Evolutionary conservation across 37 sponge, comb jelly and placozoan genomes (phyloP), one percentile per base, ranked within the genome.

Genomic region (Geodia barretti): DNA sequence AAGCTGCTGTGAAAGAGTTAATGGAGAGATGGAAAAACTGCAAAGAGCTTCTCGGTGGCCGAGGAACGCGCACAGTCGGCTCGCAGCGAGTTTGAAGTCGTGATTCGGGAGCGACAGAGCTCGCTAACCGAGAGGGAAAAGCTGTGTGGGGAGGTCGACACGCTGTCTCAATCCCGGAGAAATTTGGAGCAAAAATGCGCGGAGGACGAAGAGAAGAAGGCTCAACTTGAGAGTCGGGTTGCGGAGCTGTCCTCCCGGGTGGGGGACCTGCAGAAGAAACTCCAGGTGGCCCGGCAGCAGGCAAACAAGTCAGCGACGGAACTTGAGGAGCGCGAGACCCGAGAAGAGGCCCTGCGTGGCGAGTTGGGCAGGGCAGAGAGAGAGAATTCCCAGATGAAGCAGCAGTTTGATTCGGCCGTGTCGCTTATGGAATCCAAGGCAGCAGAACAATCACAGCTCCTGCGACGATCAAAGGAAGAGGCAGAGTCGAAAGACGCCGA

Each of bases 381-480:
- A 14, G 88, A 88, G 63, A 88, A 73, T 28, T 21, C 43, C 40
- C 82, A 80, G 77, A 81, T 88, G 82, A 88, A 88, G 69, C 40
- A 75, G 32, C 88, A 88, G 67, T 88, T 88, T 70, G 77, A 81
- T 54, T 81, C 88, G 9, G 82, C 88, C 29, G 88, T 88, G 34
- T 66, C 80, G 33, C 72, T 81, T 1, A 76, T 88, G 82, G 80
- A 88, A 20, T 39, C 39, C 24, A 70, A 81, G 34, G 21, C 58
- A 1, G 21, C 78, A 0, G 70, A 88, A 31, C 88, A 75, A 37
- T 62, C 62, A 9, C 17, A 36, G n/a, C 41, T 72, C 21, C 19
- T 75, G 23, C 47, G 23, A 21, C 42, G 39, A 34, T 26, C 62
- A 21, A 0, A 65, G 19, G 7, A 23, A 8, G 81, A 80, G 1